Evolutionary conservation across 2,888 invertebrate genomes (phyloP).

Genomic region (Oligia strigilis): DNA sequence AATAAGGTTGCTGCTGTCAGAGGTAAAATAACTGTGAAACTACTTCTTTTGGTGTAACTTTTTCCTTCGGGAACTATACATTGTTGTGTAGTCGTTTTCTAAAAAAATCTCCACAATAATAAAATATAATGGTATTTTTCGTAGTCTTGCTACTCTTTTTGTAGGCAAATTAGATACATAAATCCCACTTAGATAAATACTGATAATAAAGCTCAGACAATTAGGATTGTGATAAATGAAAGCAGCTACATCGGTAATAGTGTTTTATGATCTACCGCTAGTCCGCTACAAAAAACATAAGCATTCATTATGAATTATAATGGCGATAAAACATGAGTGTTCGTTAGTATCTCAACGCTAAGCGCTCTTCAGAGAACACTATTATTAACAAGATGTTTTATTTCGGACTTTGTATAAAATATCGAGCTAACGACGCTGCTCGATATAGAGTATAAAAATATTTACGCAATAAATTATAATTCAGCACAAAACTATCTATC

Average conservation of each 20-base stretch:
- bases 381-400: conserved; percentile 61
- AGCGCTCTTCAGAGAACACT: conserved; percentile 58
- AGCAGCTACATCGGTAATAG: conserved; percentile 18
- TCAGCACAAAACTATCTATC: conserved; percentile 78
- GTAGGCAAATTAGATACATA: neutral
- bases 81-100: neutral
- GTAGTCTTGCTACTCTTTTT: neutral
- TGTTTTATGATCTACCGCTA: conserved; percentile 34
- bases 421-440: conserved; percentile 47
- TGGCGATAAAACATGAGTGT: conserved; percentile 55
- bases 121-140: neutral
- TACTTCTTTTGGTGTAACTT: neutral
- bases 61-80: neutral
- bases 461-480: conserved; percentile 87
- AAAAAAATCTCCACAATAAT: neutral
- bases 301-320: conserved; percentile 55
- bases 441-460: conserved; percentile 65
- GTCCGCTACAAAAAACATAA: conserved; percentile 31
- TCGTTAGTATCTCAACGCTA: conserved; percentile 60
- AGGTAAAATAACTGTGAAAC: neutral
- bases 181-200: neutral
- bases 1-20: neutral
- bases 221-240: conserved; percentile 22
- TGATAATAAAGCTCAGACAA: conserved; percentile 13
- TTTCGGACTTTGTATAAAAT: conserved; percentile 58